Base-by-base conservation (phyloP, 2,797 vertebrate genomes). In the Octomys mimax region DNA sequence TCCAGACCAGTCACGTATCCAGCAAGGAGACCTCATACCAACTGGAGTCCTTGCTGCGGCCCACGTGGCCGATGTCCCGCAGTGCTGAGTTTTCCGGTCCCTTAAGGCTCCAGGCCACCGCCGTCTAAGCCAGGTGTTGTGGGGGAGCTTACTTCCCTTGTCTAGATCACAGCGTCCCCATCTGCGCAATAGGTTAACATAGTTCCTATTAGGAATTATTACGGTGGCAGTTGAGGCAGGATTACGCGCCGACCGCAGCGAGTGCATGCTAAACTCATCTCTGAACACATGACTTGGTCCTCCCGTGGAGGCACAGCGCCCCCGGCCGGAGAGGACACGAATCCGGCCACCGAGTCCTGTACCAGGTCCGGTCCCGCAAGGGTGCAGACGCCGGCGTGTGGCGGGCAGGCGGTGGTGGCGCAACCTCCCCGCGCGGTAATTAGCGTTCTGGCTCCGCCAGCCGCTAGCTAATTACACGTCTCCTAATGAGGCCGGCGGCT, bases 401-500 rank as follows among this genome's bases (percentile, higher is more conserved):
- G 82, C 39, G 18, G 79, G 71, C 33, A 22, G 52, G 68, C 39
- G 59, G 2, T 13, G 16, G 89, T 66, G 24, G 64, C 19, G 8
- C 62, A 36, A 77, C 84, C n/a, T 1, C 92, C 93, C 92, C 68
- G 82, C 6, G 71, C 12, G 62, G 91, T 94, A 95, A 97, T 97
- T 83, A 97, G 83, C 87, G 22, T 1, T 61, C 77, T 1, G 46
- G 91, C 90, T 81, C 85, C 28, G 82, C 95, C 97, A 95, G 95
- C 91, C 62, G 81, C 96, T 97, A 95, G 81, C 96, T 97, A 95
- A 97, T 97, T 97, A 96, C 92, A 95, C 19, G 87, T 94, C 95
- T 97, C 80, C 86, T 97, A 96, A 97, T 88, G 95, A 96, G 96
- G 95, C 95, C 94, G 83, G 95, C 95, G 96, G 97, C 97, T 96